Evolutionary conservation across 2,888 invertebrate genomes (phyloP).

Genomic region (Slavum lentiscoides): DNA sequence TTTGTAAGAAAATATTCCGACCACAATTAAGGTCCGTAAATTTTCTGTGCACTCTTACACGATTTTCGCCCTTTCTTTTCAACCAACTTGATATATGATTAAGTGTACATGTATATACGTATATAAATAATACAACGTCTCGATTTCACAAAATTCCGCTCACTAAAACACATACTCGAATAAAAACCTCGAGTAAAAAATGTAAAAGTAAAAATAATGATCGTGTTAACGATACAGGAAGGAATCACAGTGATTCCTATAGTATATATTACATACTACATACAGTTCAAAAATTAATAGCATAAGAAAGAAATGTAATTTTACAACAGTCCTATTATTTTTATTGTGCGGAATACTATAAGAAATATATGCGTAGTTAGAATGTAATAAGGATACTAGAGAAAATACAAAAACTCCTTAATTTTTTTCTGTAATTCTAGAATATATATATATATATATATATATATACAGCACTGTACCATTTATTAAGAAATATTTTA

Average conservation of each 20-base stretch:
- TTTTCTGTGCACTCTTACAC: not conserved
- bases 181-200: not conserved
- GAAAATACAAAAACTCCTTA: no score
- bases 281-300: not conserved
- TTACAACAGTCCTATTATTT: not conserved
- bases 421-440: no score
- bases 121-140: not conserved
- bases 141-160: no score
- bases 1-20: conserved; percentile 29
- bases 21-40: conserved; percentile 28
- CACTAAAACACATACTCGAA: not conserved
- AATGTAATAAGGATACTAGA: no score
- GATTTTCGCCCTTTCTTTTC: not conserved
- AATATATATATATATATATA: no score
- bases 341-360: not conserved
- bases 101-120: no score
- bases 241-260: no score
- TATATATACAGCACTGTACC: no score
- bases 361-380: not conserved
- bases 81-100: conserved; percentile 2
- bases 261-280: no score
- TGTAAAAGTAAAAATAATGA: not conserved
- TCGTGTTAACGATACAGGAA: not conserved
- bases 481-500: no score
- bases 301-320: not conserved